Conservation (phyloP, 2,888 invertebrate genomes). For the Eupithecia abbreviata region DNA sequence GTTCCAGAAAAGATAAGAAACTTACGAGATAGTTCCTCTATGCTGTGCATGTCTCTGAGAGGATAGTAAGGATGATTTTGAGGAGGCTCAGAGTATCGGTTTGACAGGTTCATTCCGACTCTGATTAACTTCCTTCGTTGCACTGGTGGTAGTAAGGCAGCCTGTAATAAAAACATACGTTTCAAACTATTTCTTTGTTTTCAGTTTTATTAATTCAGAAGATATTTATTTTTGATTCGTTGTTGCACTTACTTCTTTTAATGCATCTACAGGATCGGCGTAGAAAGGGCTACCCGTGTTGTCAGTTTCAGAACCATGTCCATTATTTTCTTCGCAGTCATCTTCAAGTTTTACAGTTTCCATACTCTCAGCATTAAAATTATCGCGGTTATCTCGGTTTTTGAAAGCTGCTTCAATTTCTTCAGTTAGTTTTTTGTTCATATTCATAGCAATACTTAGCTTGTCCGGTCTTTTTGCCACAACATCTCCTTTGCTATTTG, state of each 20-base stretch:
- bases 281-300: constrained; percentile 94
- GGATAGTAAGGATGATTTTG: constrained; percentile 80
- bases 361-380: constrained; percentile 75
- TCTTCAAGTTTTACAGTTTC: constrained; percentile 79
- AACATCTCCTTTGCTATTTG: constrained; percentile 78
- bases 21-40: constrained; percentile 79
- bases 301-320: constrained; percentile 74
- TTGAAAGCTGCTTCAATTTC: constrained; percentile 77
- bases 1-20: background rate
- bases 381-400: constrained; percentile 70
- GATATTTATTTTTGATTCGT: background rate
- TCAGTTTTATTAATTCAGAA: background rate
- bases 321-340: constrained; percentile 62
- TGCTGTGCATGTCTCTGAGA: constrained; percentile 80
- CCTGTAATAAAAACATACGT: constrained; percentile 51
- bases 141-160: constrained; percentile 71
- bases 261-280: constrained; percentile 94
- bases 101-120: constrained; percentile 76
- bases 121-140: constrained; percentile 74
- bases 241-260: constrained; percentile 81
- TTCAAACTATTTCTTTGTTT: background rate
- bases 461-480: constrained; percentile 80
- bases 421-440: constrained; percentile 80
- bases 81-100: constrained; percentile 86
- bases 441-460: constrained; percentile 75